These are phyloP conservation scores for Apis cerana DNA, from an alignment of 1,140 invertebrate species.

Conservation along the genomic window DNA sequence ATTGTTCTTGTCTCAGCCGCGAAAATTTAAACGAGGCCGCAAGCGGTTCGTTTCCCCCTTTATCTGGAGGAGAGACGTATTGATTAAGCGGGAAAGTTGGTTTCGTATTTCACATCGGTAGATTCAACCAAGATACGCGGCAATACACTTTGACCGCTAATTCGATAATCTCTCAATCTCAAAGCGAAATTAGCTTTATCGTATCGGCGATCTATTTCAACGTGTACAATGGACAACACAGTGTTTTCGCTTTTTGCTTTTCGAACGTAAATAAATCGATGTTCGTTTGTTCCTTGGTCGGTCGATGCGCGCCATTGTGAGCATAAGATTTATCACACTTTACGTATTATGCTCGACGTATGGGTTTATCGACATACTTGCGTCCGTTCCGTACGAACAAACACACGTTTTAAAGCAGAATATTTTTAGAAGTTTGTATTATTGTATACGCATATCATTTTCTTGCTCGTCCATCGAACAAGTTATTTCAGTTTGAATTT, in stretches of 20 bases:
- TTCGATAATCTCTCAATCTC: constrained; percentile 39
- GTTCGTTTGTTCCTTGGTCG: too few relatives aligned
- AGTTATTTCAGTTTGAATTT: too few relatives aligned
- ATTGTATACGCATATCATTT: too few relatives aligned
- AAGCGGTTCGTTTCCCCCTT: neutral
- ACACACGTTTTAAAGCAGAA: too few relatives aligned
- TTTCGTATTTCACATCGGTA: constrained; percentile 8
- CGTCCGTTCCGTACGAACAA: too few relatives aligned
- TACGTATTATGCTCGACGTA: too few relatives aligned
- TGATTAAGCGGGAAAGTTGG: constrained; percentile 43
- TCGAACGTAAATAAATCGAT: neutral
- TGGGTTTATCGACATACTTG: too few relatives aligned
- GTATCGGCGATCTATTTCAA: neutral
- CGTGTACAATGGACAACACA: neutral
- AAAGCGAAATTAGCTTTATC: constrained; percentile 36
- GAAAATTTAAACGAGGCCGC: constrained; percentile 37
- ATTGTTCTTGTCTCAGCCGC: neutral
- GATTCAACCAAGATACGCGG: neutral
- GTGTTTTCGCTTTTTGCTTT: neutral
- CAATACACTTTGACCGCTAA: constrained; percentile 20
- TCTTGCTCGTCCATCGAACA: too few relatives aligned
- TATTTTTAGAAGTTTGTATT: too few relatives aligned
- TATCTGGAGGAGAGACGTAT: neutral
- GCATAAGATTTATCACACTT: too few relatives aligned
- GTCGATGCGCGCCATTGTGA: too few relatives aligned